Percentiles rank a stretch among this genome's conserved stretches.
Conservation (phyloP, 2,113 vertebrate species). For the Microtus oregoni region DNA sequence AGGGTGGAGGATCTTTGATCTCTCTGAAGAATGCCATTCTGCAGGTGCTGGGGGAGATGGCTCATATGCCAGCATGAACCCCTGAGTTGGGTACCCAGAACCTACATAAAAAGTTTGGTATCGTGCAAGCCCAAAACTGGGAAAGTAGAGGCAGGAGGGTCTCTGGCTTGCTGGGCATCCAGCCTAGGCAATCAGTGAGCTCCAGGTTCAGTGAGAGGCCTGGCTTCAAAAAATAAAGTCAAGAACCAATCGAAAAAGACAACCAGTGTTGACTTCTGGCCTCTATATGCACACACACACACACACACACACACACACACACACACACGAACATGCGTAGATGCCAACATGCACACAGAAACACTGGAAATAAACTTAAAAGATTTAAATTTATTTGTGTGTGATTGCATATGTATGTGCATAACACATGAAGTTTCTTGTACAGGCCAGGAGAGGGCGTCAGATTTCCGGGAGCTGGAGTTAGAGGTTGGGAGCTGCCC, state of each 20-base stretch:
- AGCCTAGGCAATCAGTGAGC: neutral
- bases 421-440: neutral
- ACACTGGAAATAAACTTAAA: neutral
- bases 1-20: neutral
- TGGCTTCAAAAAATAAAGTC: neutral
- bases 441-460: neutral
- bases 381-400: neutral
- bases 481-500: neutral
- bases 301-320: neutral
- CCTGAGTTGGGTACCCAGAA: neutral
- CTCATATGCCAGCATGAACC: no score
- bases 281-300: neutral
- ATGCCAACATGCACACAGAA: neutral
- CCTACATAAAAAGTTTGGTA: neutral
- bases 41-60: neutral
- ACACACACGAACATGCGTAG: neutral
- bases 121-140: neutral
- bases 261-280: neutral
- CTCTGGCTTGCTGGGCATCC: neutral
- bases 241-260: neutral
- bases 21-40: neutral
- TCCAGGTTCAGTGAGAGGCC: neutral
- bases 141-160: neutral
- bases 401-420: neutral
- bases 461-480: neutral